Conservation (phyloP, 64 coral and sea anemone species). For the Montipora sp. region DNA sequence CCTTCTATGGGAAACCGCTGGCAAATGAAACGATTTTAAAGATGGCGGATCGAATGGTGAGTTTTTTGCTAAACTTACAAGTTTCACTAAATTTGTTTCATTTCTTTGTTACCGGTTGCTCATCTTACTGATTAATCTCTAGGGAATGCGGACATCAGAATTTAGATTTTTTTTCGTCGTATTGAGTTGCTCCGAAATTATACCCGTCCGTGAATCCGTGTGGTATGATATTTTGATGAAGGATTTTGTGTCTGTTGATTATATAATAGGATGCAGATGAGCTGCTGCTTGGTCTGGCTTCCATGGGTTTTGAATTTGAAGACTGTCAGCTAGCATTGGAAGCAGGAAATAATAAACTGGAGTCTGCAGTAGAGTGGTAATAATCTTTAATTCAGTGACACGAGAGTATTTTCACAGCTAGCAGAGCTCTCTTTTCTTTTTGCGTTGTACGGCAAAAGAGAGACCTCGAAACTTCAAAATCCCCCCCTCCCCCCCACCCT, state of each 20-base stretch:
- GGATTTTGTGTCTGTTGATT: neutral
- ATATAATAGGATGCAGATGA: slow-evolving; percentile 70
- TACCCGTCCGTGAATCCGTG: no score
- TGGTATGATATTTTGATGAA: no score
- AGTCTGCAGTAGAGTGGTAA: slow-evolving; percentile 90
- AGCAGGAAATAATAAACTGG: slow-evolving; percentile 79
- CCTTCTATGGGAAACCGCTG: slow-evolving; percentile 50
- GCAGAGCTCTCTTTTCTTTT: no score
- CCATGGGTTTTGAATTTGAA: slow-evolving; percentile 91
- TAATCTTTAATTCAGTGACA: no score
- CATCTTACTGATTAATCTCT: no score
- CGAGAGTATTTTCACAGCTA: no score
- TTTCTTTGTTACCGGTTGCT: no score
- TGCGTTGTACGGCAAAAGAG: no score
- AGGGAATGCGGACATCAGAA: neutral
- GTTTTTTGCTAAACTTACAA: neutral
- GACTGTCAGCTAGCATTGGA: slow-evolving; percentile 77
- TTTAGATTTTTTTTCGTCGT: neutral
- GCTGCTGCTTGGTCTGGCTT: slow-evolving; percentile 78
- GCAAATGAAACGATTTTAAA: slow-evolving; percentile 1
- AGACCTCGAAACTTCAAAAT: no score
- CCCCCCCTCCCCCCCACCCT: no score
- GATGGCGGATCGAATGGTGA: slow-evolving; percentile 79
- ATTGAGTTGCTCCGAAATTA: no score
- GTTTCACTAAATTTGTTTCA: no score